Conservation (phyloP, 2,113 vertebrate species). For the Acanthisitta chloris region DNA sequence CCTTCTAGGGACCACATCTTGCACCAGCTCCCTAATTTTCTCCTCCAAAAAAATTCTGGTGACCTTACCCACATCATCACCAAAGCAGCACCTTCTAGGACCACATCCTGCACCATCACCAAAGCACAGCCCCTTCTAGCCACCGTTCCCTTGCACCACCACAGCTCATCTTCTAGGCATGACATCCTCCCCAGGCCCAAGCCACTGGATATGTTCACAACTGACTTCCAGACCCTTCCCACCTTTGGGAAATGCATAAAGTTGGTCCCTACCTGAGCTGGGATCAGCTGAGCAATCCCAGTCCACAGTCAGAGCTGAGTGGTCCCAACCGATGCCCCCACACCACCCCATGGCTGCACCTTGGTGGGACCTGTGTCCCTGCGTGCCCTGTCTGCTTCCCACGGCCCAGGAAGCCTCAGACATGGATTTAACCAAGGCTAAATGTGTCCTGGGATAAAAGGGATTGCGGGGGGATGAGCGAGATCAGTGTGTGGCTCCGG, state of each 20-base stretch:
- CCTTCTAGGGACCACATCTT: background rate
- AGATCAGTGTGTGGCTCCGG: rapidly evolving
- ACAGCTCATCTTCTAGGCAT: rapidly evolving
- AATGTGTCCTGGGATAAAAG: background rate
- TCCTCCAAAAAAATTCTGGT: background rate
- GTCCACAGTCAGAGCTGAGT: background rate
- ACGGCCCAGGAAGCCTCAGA: rapidly evolving
- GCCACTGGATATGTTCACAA: background rate
- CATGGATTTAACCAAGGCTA: rapidly evolving
- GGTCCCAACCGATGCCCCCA: rapidly evolving
- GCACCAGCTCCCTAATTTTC: background rate
- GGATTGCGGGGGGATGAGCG: rapidly evolving
- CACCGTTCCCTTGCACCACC: too few relatives aligned
- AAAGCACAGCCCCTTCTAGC: background rate
- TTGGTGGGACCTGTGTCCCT: rapidly evolving
- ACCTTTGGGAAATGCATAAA: rapidly evolving
- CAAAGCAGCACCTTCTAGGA: background rate
- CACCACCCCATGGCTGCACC: rapidly evolving
- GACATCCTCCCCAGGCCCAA: background rate
- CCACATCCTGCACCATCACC: background rate
- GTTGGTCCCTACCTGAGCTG: background rate
- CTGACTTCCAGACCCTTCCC: background rate
- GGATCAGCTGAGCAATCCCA: background rate
- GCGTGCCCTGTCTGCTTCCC: background rate
- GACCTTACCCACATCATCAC: too few relatives aligned